Percentiles rank a stretch among this genome's conserved stretches.
These are phyloP conservation scores for Florisuga fusca DNA, from an alignment of 2,797 vertebrate genomes.

Conservation along the genomic window DNA sequence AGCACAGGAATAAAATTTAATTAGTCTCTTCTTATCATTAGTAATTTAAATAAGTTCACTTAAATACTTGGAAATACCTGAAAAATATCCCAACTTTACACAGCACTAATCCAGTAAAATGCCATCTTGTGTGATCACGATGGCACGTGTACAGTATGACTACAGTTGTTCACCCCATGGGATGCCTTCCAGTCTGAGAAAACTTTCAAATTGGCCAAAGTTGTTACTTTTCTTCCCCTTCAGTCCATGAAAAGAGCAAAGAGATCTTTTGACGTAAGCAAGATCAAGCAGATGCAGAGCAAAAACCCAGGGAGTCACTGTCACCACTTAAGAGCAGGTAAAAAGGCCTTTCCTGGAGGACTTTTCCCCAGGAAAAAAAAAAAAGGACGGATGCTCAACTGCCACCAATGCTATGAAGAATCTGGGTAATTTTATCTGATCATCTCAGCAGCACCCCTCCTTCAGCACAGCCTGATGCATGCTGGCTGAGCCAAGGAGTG, in stretches of 20 bases:
- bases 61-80: not conserved
- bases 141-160: not conserved
- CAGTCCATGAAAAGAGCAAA: conserved; percentile 21
- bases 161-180: not conserved
- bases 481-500: not conserved
- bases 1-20: not conserved
- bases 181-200: not conserved
- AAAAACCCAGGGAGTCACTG: not conserved
- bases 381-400: not conserved
- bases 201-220: not conserved
- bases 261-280: not conserved
- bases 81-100: not conserved
- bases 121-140: not conserved
- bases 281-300: not conserved
- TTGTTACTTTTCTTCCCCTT: conserved; percentile 10
- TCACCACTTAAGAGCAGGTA: not conserved
- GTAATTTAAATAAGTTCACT: not conserved
- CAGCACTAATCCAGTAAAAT: not conserved
- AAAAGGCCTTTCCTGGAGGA: not conserved
- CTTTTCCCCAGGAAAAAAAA: not conserved
- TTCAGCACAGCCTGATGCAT: not conserved
- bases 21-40: not conserved
- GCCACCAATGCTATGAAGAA: not conserved
- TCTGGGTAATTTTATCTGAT: conserved; percentile 51
- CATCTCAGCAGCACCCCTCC: not conserved